Conservation (phyloP, 2,888 invertebrate genomes). For the Agrotis exclamationis region DNA sequence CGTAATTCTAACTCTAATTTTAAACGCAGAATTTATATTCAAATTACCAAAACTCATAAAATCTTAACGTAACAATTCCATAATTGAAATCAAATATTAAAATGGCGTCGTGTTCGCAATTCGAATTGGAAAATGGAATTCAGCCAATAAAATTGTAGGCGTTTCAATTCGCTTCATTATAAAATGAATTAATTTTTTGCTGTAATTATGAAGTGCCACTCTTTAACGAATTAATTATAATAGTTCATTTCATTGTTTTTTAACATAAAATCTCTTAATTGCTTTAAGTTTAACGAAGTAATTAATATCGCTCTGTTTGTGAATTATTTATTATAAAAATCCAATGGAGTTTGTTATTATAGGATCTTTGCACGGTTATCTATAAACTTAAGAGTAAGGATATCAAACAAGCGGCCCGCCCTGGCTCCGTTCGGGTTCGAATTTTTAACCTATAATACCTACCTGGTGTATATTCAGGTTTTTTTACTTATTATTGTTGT, state of each 20-base stretch:
- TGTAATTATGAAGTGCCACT: conserved; percentile 30
- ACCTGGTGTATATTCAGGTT: too few species aligned
- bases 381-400: neutral
- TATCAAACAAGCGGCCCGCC: too few species aligned
- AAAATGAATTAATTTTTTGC: conserved; percentile 40
- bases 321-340: neutral
- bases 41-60: conserved; percentile 8
- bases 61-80: neutral
- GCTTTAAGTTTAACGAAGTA: conserved; percentile 26
- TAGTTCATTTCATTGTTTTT: conserved; percentile 37
- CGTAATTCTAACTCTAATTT: neutral
- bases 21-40: neutral
- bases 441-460: too few species aligned
- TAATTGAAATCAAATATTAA: conserved; percentile 35
- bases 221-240: conserved; percentile 15
- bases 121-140: conserved; percentile 39
- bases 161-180: conserved; percentile 28
- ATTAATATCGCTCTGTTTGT: neutral
- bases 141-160: conserved; percentile 23
- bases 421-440: too few species aligned
- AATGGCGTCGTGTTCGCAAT: conserved; percentile 29
- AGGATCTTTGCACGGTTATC: neutral
- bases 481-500: too few species aligned
- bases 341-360: neutral
- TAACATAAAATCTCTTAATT: conserved; percentile 25